Conservation (phyloP, 1,140 invertebrate genomes). For the Anastrepha ludens region DNA sequence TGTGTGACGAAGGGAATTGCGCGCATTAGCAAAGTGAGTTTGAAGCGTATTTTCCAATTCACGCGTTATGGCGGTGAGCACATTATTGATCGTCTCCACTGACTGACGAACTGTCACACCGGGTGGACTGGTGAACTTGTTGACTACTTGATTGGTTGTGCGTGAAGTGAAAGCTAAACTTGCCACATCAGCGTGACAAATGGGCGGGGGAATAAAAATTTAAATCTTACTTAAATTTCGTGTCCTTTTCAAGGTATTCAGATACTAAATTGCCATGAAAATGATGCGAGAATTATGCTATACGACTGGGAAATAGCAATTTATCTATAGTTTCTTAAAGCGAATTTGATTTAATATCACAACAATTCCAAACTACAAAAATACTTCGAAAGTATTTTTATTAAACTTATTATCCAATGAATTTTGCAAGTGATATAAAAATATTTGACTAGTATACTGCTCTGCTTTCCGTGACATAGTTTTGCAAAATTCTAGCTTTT, state of each 20-base stretch:
- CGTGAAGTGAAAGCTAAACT: slow-evolving; percentile 52
- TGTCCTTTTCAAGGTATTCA: neutral
- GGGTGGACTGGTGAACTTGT: neutral
- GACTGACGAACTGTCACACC: slow-evolving; percentile 7
- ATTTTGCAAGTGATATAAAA: no score
- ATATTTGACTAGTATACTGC: no score
- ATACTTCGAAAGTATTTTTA: no score
- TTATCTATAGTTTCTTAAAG: no score
- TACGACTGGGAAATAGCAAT: no score
- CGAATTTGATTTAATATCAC: no score
- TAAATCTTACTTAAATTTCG: neutral
- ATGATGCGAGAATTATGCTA: neutral
- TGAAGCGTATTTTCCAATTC: slow-evolving; percentile 50
- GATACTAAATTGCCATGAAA: neutral
- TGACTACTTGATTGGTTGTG: slow-evolving; percentile 46
- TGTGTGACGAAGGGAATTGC: no score
- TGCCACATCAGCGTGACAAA: neutral
- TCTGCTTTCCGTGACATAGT: no score
- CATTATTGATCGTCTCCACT: slow-evolving; percentile 50
- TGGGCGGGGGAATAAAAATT: neutral
- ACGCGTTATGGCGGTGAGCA: slow-evolving; percentile 24
- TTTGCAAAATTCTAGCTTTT: no score
- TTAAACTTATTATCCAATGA: no score
- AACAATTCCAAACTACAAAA: no score
- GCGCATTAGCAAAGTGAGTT: slow-evolving; percentile 26